These are phyloP conservation scores for Pitangus sulphuratus DNA, from an alignment of 2,797 vertebrate genomes.

Conservation along the genomic window DNA sequence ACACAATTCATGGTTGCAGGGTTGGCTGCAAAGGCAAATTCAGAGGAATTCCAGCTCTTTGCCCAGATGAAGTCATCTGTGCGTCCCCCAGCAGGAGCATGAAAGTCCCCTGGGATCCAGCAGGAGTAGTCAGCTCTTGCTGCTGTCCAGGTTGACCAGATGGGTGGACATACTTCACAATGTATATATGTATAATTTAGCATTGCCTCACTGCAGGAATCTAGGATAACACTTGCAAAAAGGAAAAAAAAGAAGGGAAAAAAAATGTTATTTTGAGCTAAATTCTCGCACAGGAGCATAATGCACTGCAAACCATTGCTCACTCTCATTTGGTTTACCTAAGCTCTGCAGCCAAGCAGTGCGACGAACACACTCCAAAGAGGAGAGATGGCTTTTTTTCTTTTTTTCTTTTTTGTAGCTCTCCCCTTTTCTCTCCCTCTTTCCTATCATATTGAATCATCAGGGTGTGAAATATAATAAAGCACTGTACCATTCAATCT, in stretches of 20 bases:
- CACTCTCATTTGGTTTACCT: background rate
- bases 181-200: accelerated
- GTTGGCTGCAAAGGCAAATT: background rate
- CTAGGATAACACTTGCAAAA: background rate
- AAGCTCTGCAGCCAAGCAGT: background rate
- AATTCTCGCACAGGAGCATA: background rate
- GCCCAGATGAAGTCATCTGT: background rate
- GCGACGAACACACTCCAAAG: background rate
- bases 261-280: background rate
- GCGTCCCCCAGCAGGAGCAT: background rate
- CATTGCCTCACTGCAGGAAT: background rate
- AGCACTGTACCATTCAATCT: slow-evolving; percentile 94
- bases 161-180: accelerated
- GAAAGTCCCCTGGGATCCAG: background rate
- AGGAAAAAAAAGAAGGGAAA: background rate
- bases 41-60: background rate
- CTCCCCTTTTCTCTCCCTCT: slow-evolving; percentile 50
- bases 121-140: background rate
- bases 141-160: background rate
- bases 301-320: background rate
- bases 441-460: slow-evolving; percentile 82
- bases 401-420: slow-evolving; percentile 21
- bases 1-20: background rate
- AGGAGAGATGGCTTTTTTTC: slow-evolving; percentile 2
- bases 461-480: slow-evolving; percentile 99